phyloP scores from a whole-genome alignment of 1,140 invertebrate species.

The Rhizoglyphus robini region DNA sequence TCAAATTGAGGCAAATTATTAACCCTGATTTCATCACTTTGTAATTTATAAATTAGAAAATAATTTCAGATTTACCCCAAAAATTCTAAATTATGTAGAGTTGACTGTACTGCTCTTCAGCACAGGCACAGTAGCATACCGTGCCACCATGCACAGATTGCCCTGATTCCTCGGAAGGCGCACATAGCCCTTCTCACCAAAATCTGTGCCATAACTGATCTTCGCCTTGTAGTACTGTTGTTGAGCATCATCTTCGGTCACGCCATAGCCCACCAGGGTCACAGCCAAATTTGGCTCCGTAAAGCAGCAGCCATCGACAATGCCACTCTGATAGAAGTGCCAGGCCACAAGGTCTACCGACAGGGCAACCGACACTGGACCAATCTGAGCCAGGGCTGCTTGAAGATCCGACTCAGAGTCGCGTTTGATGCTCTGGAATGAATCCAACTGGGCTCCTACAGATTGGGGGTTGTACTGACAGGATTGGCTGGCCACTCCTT shows the following conservation, averaged over 20 bases:
- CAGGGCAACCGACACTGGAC: conserved; percentile 44
- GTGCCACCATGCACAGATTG: conserved; percentile 36
- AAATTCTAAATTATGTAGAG: too few species aligned
- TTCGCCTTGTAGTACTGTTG: conserved; percentile 69
- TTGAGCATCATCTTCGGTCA: conserved; percentile 40
- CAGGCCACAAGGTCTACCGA: conserved; percentile 40
- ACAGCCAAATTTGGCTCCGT: conserved; percentile 86
- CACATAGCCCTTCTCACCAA: conserved; percentile 31
- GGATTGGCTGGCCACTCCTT: conserved; percentile 40
- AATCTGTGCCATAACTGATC: conserved; percentile 43
- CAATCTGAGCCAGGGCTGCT: conserved; percentile 41
- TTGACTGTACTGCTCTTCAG: too few species aligned
- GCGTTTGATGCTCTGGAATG: conserved; percentile 20
- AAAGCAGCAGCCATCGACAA: conserved; percentile 53
- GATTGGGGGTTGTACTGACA: conserved; percentile 49
- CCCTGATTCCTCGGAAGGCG: conserved; percentile 32
- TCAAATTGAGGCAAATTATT: too few species aligned
- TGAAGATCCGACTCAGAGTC: conserved; percentile 34
- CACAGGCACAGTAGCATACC: conserved; percentile 32
- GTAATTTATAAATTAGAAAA: too few species aligned
- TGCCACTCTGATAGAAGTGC: conserved; percentile 52
- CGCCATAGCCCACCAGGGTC: conserved; percentile 66
- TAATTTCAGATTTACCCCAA: too few species aligned
- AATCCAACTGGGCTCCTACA: conserved; percentile 28
- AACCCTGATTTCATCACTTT: too few species aligned